Percentiles rank a stretch among this genome's conserved stretches.
phyloP scores from a whole-genome alignment of 2,888 invertebrate genomes.

The Phaedon cochleariae region DNA sequence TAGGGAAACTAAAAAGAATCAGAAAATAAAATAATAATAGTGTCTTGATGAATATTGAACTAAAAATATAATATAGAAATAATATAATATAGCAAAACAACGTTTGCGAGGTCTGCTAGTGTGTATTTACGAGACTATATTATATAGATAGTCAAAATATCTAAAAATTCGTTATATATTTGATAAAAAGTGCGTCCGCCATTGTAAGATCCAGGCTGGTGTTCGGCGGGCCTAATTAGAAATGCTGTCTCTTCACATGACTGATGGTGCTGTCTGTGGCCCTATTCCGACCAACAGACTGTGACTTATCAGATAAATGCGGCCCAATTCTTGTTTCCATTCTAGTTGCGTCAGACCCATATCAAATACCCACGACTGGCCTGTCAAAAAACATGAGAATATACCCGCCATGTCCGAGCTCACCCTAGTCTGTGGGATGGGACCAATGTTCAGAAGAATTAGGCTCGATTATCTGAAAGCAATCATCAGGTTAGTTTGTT shows the following conservation, averaged over 20 bases:
- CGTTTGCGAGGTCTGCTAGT: no score
- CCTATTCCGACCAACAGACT: constrained; percentile 45
- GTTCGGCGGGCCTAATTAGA: constrained; percentile 60
- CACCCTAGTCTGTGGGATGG: constrained; percentile 30
- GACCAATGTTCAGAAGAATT: neutral
- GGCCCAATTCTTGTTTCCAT: constrained; percentile 47
- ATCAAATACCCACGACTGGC: constrained; percentile 58
- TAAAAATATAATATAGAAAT: no score
- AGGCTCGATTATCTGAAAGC: neutral
- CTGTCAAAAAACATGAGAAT: constrained; percentile 55
- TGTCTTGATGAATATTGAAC: no score
- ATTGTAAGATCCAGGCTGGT: constrained; percentile 47
- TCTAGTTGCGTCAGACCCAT: constrained; percentile 61
- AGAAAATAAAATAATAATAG: no score
- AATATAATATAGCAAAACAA: no score
- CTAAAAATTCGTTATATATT: constrained; percentile 18
- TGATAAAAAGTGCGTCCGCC: constrained; percentile 37
- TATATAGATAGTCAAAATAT: no score
- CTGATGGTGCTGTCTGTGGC: constrained; percentile 53
- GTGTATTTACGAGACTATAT: no score
- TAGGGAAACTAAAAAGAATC: no score
- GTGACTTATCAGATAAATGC: constrained; percentile 49
- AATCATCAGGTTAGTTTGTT: neutral
- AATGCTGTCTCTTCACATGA: constrained; percentile 59
- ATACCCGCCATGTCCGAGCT: constrained; percentile 36